These are phyloP conservation scores for Julus scandinavius DNA, from an alignment of 2,888 invertebrate genomes.

Conservation along the genomic window DNA sequence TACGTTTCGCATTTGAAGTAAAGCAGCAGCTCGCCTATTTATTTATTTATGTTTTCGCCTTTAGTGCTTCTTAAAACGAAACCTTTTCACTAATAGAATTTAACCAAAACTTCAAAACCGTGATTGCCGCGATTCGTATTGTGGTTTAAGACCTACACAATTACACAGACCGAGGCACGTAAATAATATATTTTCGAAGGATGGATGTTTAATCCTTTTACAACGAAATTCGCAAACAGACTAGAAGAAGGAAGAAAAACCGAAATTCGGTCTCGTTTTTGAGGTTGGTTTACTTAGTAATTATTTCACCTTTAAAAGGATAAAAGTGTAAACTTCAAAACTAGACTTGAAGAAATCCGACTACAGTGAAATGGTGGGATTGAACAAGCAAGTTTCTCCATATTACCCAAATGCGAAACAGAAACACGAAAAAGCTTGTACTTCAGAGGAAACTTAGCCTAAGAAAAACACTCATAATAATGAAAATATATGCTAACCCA, in stretches of 20 bases:
- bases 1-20: background rate
- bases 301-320: background rate
- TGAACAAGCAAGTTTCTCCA: too few species aligned
- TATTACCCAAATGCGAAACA: too few species aligned
- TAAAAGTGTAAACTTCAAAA: background rate
- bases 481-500: too few species aligned
- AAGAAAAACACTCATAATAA: too few species aligned
- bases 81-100: slow-evolving; percentile 14
- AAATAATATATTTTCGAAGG: background rate
- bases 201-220: background rate
- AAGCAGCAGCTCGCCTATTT: background rate
- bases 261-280: background rate
- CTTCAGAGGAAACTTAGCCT: too few species aligned
- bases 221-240: background rate
- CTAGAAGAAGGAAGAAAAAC: background rate
- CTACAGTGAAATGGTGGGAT: too few species aligned
- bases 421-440: too few species aligned
- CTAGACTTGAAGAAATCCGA: background rate
- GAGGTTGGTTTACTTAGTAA: background rate
- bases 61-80: slow-evolving; percentile 19
- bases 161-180: background rate
- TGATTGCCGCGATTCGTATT: background rate
- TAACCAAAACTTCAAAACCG: slow-evolving; percentile 7
- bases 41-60: background rate
- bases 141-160: background rate